Conservation (phyloP, 2,888 invertebrate genomes). For the Luperina testacea region DNA sequence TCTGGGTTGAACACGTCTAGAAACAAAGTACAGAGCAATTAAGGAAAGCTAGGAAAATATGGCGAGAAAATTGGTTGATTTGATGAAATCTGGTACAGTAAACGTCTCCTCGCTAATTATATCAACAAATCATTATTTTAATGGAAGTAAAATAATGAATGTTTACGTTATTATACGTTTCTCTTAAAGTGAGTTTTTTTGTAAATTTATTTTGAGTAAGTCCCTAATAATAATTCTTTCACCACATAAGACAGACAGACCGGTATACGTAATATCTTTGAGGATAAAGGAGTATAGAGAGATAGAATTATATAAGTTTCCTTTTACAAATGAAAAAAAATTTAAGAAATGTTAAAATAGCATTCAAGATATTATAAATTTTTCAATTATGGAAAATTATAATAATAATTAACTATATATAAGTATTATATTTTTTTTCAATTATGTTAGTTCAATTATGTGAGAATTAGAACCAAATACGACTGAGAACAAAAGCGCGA, state of each 20-base stretch:
- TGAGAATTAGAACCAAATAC: neutral
- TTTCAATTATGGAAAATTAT: too few relatives aligned
- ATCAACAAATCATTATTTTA: neutral
- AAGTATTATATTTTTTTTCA: too few relatives aligned
- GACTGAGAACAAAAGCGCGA: neutral
- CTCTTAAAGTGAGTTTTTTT: neutral
- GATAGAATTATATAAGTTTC: neutral
- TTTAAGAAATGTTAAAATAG: neutral
- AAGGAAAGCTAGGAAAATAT: neutral
- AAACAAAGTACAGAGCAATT: constrained; percentile 31
- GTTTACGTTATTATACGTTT: neutral
- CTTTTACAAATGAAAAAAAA: neutral
- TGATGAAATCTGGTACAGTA: neutral
- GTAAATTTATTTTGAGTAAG: neutral
- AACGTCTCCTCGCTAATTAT: neutral
- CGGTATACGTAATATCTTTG: neutral
- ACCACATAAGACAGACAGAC: neutral
- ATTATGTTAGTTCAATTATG: neutral
- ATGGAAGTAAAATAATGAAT: neutral
- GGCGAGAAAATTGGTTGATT: neutral
- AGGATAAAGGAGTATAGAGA: neutral
- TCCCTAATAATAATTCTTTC: neutral
- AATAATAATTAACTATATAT: too few relatives aligned
- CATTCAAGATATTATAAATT: neutral
- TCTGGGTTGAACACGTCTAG: constrained; percentile 92